Percentiles rank a stretch among this genome's conserved stretches.
Conservation (phyloP, 2,797 vertebrate species). For the Lutjanus argentimaculatus region DNA sequence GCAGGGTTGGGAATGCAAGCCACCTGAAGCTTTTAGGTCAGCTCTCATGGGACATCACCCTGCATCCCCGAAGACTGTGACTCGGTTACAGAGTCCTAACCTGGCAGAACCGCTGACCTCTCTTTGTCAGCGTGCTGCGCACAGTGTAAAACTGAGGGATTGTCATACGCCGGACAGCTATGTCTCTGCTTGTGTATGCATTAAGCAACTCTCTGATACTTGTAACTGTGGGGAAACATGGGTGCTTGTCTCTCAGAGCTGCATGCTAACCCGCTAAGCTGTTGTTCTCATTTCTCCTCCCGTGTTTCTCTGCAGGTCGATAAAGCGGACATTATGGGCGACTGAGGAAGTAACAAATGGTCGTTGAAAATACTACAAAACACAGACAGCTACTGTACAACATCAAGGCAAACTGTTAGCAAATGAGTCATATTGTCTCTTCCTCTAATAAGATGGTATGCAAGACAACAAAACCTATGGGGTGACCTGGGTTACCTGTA, state of each 20-base stretch:
- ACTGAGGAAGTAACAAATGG: constrained; percentile 40
- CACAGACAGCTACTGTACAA: constrained; percentile 5
- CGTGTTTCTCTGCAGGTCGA: constrained; percentile 60
- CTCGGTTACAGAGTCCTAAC: constrained; percentile 58
- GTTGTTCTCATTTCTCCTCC: constrained; percentile 57
- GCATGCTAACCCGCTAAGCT: constrained; percentile 61
- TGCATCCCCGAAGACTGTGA: constrained; percentile 37
- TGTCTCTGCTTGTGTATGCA: constrained; percentile 68
- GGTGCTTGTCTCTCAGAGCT: constrained; percentile 45
- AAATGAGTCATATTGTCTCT: not conserved
- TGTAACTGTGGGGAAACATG: constrained; percentile 60
- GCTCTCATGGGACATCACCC: constrained; percentile 49
- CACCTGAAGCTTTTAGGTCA: constrained; percentile 74
- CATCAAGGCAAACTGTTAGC: not conserved
- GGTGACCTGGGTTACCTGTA: not conserved
- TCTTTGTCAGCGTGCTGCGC: constrained; percentile 57
- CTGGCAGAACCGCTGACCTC: constrained; percentile 50
- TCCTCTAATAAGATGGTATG: not conserved
- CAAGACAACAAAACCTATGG: constrained; percentile 4
- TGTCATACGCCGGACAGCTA: constrained; percentile 59
- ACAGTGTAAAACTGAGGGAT: constrained; percentile 31
- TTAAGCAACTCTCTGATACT: constrained; percentile 65
- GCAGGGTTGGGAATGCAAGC: constrained; percentile 37
- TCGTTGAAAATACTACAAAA: constrained; percentile 43
- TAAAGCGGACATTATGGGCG: constrained; percentile 58